Conservation (phyloP, 2,888 invertebrate species). For the Perdita meconis region DNA sequence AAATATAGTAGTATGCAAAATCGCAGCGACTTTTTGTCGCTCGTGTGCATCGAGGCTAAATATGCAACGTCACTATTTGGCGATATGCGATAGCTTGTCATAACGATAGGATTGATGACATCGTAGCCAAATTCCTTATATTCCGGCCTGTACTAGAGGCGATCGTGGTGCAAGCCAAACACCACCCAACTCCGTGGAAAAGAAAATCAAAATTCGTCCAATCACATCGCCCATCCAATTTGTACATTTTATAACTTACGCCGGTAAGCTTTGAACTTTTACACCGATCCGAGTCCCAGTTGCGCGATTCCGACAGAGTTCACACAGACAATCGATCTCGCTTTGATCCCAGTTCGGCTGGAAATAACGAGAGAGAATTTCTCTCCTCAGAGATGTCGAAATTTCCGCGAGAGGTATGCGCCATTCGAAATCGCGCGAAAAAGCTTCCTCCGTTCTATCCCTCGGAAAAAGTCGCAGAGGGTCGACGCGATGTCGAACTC, state of each 20-base stretch:
- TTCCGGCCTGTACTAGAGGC: too few relatives aligned
- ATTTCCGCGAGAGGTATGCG: not conserved
- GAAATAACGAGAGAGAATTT: not conserved
- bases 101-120: too few relatives aligned
- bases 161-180: too few relatives aligned
- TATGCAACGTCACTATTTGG: too few relatives aligned
- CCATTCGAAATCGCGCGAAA: not conserved
- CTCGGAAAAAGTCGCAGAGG: constrained; percentile 6
- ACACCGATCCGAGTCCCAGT: not conserved
- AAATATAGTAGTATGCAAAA: too few relatives aligned
- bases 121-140: not conserved
- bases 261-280: not conserved
- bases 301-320: not conserved
- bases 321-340: constrained; percentile 25
- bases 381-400: not conserved
- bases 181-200: not conserved
- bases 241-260: constrained; percentile 8
- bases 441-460: constrained; percentile 35
- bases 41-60: too few relatives aligned
- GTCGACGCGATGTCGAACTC: not conserved
- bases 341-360: not conserved
- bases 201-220: not conserved
- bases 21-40: too few relatives aligned
- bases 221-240: constrained; percentile 14
- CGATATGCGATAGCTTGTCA: too few relatives aligned